Conservation (phyloP, 2,113 vertebrate genomes). For the Sylvia atricapilla region DNA sequence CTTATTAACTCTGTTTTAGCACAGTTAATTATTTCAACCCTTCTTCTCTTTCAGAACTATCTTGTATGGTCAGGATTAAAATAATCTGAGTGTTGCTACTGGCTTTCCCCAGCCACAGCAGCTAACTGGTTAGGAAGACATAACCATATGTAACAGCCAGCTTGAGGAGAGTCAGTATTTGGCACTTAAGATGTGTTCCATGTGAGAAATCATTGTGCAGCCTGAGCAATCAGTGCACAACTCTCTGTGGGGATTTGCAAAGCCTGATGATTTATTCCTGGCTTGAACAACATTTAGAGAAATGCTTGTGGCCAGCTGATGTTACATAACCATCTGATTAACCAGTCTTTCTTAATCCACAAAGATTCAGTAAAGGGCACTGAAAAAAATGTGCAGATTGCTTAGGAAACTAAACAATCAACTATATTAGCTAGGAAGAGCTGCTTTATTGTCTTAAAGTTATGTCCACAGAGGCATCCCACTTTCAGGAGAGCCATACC, state of each 20-base stretch:
- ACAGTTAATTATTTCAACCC: background rate
- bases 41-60: background rate
- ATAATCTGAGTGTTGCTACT: background rate
- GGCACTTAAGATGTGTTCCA: constrained; percentile 58
- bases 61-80: background rate
- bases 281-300: background rate
- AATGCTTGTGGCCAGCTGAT: constrained; percentile 1
- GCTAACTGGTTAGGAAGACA: constrained; percentile 44
- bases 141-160: constrained; percentile 7
- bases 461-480: background rate
- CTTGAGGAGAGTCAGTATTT: constrained; percentile 24
- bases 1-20: background rate
- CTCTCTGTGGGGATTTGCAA: constrained; percentile 61
- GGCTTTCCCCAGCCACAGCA: constrained; percentile 21
- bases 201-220: constrained; percentile 35
- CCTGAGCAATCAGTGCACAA: constrained; percentile 33
- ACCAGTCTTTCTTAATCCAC: constrained; percentile 29
- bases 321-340: constrained; percentile 56
- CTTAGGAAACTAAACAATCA: background rate
- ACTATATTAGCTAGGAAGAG: background rate
- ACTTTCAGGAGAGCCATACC: background rate
- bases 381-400: constrained; percentile 17
- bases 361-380: constrained; percentile 23
- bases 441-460: background rate
- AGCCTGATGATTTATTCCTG: constrained; percentile 3